Conservation (phyloP, 2,113 vertebrate species). For the Coptodon bakossiorum region DNA sequence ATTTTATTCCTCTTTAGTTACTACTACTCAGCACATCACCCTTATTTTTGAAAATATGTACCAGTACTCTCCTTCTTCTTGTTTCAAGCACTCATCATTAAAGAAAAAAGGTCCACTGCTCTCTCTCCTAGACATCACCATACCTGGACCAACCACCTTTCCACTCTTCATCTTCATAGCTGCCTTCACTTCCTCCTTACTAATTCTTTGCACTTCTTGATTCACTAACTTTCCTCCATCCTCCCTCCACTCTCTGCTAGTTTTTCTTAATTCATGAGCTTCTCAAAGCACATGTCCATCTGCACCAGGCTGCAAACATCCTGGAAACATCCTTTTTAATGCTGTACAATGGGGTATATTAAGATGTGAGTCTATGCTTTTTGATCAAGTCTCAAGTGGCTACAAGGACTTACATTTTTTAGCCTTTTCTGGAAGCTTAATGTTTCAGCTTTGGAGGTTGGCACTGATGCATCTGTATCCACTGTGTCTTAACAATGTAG, state of each 20-base stretch:
- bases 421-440: neutral
- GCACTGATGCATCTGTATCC: neutral
- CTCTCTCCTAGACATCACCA: neutral
- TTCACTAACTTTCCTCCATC: neutral
- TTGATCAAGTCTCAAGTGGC: neutral
- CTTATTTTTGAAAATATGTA: neutral
- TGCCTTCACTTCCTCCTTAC: neutral
- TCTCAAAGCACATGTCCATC: neutral
- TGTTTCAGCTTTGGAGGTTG: neutral
- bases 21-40: neutral
- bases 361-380: neutral
- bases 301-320: neutral
- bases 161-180: neutral
- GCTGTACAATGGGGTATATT: neutral
- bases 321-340: neutral
- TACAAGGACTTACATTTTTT: neutral
- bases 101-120: neutral
- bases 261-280: neutral
- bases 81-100: neutral
- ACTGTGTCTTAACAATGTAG: too few relatives aligned
- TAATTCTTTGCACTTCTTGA: neutral
- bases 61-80: neutral
- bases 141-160: fast-evolving
- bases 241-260: neutral
- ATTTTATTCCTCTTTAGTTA: neutral